Conservation (phyloP, 2,797 vertebrate genomes). For the Anguilla pacifica region DNA sequence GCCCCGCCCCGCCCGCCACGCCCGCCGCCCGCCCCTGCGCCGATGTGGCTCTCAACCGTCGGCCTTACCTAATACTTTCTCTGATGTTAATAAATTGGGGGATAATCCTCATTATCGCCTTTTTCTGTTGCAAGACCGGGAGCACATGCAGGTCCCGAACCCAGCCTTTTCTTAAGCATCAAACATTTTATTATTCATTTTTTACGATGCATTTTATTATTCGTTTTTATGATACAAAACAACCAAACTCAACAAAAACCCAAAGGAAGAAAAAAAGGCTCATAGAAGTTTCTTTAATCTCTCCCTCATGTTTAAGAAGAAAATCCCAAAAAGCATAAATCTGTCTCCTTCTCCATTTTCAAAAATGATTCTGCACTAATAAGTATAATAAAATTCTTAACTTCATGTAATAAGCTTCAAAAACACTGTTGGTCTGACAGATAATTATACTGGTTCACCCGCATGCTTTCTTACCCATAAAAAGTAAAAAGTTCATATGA, state of each 20-base stretch:
- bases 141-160: no score
- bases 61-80: background rate
- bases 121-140: background rate
- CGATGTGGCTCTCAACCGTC: slow-evolving; percentile 30
- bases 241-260: no score
- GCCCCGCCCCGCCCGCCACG: slow-evolving; percentile 17
- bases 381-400: background rate
- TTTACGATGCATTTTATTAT: no score
- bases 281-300: background rate
- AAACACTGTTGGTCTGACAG: background rate
- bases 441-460: background rate
- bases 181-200: no score
- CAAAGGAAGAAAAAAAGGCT: no score
- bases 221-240: no score
- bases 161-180: no score
- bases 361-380: background rate
- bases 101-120: background rate
- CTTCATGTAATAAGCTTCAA: background rate
- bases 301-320: background rate
- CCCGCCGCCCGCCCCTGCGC: slow-evolving; percentile 31
- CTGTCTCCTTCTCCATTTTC: background rate
- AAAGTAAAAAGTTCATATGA: background rate
- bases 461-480: background rate
- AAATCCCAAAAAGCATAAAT: background rate
- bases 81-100: background rate